Evolutionary conservation across 1,140 invertebrate species (phyloP).

Genomic region (Orius laevigatus): DNA sequence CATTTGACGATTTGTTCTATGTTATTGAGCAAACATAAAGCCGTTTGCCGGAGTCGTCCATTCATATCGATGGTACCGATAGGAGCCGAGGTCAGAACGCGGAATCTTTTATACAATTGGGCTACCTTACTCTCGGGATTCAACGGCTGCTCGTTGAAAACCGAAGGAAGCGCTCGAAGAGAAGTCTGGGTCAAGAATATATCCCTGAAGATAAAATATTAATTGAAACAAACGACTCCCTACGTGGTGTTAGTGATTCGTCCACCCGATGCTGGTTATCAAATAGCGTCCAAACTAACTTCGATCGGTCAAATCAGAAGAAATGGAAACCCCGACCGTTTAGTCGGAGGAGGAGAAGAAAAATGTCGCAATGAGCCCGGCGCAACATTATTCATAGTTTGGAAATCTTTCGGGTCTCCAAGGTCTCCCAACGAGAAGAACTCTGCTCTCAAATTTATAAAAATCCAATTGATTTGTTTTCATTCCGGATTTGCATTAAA

Average conservation of each 20-base stretch:
- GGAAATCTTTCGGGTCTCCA: conserved; percentile 65
- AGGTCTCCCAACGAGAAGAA: conserved; percentile 52
- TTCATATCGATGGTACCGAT: conserved; percentile 82
- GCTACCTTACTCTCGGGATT: conserved; percentile 79
- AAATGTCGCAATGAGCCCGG: conserved; percentile 83
- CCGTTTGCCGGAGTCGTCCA: conserved; percentile 67
- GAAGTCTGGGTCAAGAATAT: conserved; percentile 46
- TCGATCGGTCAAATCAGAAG: conserved; percentile 65
- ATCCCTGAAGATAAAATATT: conserved; percentile 68
- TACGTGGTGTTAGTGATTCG: conserved; percentile 93
- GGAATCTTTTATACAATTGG: conserved; percentile 58
- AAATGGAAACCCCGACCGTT: conserved; percentile 56
- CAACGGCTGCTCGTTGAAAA: conserved; percentile 91
- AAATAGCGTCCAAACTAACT: conserved; percentile 58
- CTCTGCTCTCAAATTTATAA: conserved; percentile 59
- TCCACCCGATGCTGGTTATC: conserved; percentile 65
- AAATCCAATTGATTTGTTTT: conserved; percentile 73
- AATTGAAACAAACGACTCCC: conserved; percentile 89
- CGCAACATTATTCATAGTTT: conserved; percentile 77
- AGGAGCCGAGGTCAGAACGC: too few species aligned
- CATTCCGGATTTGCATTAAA: conserved; percentile 22
- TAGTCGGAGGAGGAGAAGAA: conserved; percentile 78
- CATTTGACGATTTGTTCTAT: conserved; percentile 34
- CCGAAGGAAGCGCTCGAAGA: conserved; percentile 62
- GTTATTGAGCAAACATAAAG: background rate